phyloP scores from a whole-genome alignment of 1,140 invertebrate genomes.

The Drosophila fuyamai region DNA sequence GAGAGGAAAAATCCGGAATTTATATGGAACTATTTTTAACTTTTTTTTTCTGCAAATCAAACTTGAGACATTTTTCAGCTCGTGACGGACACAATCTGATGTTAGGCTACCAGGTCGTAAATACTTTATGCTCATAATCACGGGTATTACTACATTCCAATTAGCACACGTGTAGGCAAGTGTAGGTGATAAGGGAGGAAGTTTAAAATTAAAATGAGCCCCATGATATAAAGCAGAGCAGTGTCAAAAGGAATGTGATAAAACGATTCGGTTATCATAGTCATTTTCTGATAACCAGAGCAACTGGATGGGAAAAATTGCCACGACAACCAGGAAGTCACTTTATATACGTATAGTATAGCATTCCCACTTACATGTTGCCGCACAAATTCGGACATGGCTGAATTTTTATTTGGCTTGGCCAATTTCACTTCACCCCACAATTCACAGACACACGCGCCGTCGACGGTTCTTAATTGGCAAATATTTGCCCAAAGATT shows the following conservation, averaged over 20 bases:
- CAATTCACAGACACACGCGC: slow-evolving; percentile 44
- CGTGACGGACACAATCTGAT: slow-evolving; percentile 26
- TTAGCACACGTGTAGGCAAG: slow-evolving; percentile 42
- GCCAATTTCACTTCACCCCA: slow-evolving; percentile 28
- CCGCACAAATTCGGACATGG: slow-evolving; percentile 70
- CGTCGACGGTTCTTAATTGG: slow-evolving; percentile 49
- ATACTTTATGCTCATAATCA: slow-evolving; percentile 33
- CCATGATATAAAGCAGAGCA: slow-evolving; percentile 26
- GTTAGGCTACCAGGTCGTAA: slow-evolving; percentile 22
- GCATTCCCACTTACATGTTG: slow-evolving; percentile 64
- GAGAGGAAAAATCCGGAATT: slow-evolving; percentile 24
- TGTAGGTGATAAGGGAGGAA: slow-evolving; percentile 28
- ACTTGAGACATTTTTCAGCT: slow-evolving; percentile 15
- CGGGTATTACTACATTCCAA: slow-evolving; percentile 33
- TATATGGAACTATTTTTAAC: slow-evolving; percentile 21
- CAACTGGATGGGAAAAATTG: slow-evolving; percentile 13
- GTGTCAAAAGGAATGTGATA: slow-evolving; percentile 29
- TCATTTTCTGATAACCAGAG: slow-evolving; percentile 57
- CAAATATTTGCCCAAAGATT: slow-evolving; percentile 68
- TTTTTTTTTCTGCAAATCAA: neutral
- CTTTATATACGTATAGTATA: neutral
- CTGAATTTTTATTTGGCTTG: slow-evolving; percentile 13
- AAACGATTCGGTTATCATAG: slow-evolving; percentile 48
- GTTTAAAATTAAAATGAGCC: slow-evolving; percentile 48
- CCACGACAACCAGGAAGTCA: slow-evolving; percentile 47